These are phyloP conservation scores for Scarus forsteni DNA, from an alignment of 2,797 vertebrate species.

Conservation along the genomic window DNA sequence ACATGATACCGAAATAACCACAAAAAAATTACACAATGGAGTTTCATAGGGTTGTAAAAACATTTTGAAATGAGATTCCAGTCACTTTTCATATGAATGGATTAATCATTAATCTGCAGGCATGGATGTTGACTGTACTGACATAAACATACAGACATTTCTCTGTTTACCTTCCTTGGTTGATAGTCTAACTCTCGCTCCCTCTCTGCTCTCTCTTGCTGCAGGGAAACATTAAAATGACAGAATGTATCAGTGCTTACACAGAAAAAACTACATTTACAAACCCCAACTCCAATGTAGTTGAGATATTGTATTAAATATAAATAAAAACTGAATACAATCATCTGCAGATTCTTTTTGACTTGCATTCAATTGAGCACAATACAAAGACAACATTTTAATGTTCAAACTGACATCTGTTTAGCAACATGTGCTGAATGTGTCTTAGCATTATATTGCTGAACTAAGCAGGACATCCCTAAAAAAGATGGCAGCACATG, in stretches of 20 bases:
- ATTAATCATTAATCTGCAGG: neutral
- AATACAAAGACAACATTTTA: no score
- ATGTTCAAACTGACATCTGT: no score
- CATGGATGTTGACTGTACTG: constrained; percentile 12
- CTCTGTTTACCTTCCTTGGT: constrained; percentile 79
- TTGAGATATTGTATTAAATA: no score
- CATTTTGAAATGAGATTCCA: neutral
- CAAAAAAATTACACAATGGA: neutral
- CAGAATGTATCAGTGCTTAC: constrained; percentile 43
- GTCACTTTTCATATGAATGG: constrained; percentile 11
- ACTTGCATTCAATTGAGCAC: no score
- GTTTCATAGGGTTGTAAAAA: neutral
- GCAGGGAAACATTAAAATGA: constrained; percentile 64
- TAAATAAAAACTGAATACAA: no score
- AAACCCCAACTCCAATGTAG: no score
- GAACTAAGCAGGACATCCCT: no score
- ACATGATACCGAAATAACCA: neutral
- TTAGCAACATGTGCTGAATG: no score
- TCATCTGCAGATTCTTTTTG: no score
- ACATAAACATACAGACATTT: constrained; percentile 25
- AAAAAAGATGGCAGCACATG: no score
- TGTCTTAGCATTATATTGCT: no score
- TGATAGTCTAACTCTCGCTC: constrained; percentile 80
- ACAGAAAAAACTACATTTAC: constrained; percentile 3
- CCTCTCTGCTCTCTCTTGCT: constrained; percentile 83